Base-by-base conservation (phyloP, 2,113 vertebrate species). In the Peromyscus californicus region DNA sequence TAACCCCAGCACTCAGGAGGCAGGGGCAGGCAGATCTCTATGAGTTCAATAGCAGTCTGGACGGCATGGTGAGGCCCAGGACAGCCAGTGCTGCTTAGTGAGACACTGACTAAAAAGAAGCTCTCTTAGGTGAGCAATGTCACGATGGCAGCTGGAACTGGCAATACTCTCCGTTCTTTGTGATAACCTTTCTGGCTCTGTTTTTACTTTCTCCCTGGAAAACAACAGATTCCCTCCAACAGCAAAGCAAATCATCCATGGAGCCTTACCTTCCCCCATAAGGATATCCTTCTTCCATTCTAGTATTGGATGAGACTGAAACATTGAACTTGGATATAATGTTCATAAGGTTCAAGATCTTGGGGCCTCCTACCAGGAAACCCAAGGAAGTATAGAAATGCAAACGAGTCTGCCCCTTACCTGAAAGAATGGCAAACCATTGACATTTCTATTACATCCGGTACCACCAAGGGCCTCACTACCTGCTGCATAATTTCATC, bases 401-500 rank as follows among this genome's bases (percentile, higher is more conserved):
- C 78, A 85, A 92, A 65, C 29, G 19, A 89, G 89, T 88, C 65
- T 31, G 80, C 13, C 54, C 76, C 98, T 98, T 99, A 99, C 99
- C 99, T 99, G 51, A 99, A 89, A 99, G 98, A 97, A 99, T 99
- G 91, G 99, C 99, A 98, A 99, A 99, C 96, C 99, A 99, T 96
- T 99, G 99, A 15, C 13, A 59, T 3, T 98, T 99, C 99, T 78
- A 99, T 99, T 97, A 99, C 99, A 98, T 99, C 99, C 74, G 99
- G 99, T 8, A 99, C 99, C 93, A 99, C 99, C 96, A 99, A 98
- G 3, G 99, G 99, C 97, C 99, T 99, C 97, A 99, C 99, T 96
- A 99, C 99, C 98, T 99, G 99, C 98, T 99, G 99, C 99, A 99
- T 99, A 97, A 99, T 99, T 98, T 99, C 99, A 99, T 99, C 99